phyloP scores from a whole-genome alignment of 2,888 invertebrate genomes.

The Emmelina monodactyla region DNA sequence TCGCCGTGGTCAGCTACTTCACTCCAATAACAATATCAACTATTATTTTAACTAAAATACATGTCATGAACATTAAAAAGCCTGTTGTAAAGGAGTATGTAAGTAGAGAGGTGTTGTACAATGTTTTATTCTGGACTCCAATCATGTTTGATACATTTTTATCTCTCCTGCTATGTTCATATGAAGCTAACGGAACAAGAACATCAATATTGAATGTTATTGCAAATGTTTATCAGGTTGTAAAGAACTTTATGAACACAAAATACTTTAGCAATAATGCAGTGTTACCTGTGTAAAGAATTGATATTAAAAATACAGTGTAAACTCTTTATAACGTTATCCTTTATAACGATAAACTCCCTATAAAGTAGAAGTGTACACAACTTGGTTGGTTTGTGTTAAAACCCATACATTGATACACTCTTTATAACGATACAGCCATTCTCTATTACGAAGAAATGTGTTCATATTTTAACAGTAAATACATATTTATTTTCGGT shows the following conservation, averaged over 20 bases:
- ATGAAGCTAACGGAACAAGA: constrained; percentile 35
- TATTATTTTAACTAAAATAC: constrained; percentile 46
- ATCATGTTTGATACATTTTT: constrained; percentile 53
- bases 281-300: too few species aligned
- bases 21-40: constrained; percentile 51
- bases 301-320: too few species aligned
- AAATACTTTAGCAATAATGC: constrained; percentile 45
- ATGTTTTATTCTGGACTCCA: constrained; percentile 53
- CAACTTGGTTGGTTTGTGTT: too few species aligned
- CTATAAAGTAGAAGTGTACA: too few species aligned
- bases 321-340: too few species aligned
- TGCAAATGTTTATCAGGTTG: constrained; percentile 53
- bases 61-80: constrained; percentile 35
- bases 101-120: constrained; percentile 45
- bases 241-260: constrained; percentile 51
- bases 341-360: too few species aligned
- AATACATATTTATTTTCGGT: too few species aligned
- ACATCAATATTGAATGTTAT: constrained; percentile 43
- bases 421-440: too few species aligned
- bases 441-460: too few species aligned
- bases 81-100: constrained; percentile 37
- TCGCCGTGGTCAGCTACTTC: constrained; percentile 43
- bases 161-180: constrained; percentile 44
- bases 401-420: too few species aligned
- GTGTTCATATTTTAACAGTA: too few species aligned